Base-by-base conservation (phyloP, 2,113 vertebrate genomes). In the Helogale parvula region DNA sequence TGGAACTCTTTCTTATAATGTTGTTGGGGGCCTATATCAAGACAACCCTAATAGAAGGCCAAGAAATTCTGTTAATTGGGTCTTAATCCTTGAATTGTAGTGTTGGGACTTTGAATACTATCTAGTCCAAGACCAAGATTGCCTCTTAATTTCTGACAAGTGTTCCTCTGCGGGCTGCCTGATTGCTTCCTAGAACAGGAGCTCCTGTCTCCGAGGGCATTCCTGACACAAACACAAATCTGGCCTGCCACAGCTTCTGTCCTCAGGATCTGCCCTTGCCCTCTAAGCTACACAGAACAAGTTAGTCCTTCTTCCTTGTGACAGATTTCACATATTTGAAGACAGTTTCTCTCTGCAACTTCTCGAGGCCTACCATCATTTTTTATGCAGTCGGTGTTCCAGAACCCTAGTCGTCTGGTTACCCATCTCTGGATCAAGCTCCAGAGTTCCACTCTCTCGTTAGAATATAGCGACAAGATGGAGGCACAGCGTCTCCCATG, bases 11-110 rank as follows among this genome's bases (percentile, higher is more conserved):
- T 27, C 47, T 81, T 57, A 27, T 76, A 52, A 41, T 82, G 5
- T 11, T 80, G 68, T 74, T 4, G 15, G 1, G 7, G 25, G 35
- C 9, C 35, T 71, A 29, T 68, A 57, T 27, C 50, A 47, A 87
- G 25, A 93, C 74, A 65, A 88, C 21, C 27, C 25, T 72, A 21
- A 41, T 88, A 79, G n/a, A 80, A 9, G 45, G 16, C 74, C 38
- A 90, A 90, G 65, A 41, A 47, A 45, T 90, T 82, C 86, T 82
- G 63, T 74, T 63, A 91, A 19, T 35, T 96, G 27, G 14, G 3
- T 54, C 41, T 68, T 93, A 60, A 29, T 85, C 23, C 29, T n/a
- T 27, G 33, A 38, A 90, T 96, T 85, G 87, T 76, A 74, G 45
- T 63, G 15, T 88, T 38, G 68, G 83, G 2, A 80, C 17, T 90